Evolutionary conservation across 2,113 vertebrate genomes (phyloP).

Genomic region (Brachirus orientalis): DNA sequence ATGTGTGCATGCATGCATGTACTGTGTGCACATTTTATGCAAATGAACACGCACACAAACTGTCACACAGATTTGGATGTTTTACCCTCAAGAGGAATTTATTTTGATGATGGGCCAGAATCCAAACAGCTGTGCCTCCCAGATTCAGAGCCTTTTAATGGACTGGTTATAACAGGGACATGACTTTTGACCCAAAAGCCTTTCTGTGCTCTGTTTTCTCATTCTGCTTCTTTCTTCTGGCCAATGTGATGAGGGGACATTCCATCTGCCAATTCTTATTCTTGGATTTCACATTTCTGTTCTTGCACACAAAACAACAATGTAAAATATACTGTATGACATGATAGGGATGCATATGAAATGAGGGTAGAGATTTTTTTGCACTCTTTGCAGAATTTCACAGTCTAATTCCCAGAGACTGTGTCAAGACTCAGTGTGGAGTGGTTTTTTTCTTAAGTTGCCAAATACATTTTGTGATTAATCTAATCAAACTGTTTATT

Average conservation of each 20-base stretch:
- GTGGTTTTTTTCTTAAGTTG: too few species aligned
- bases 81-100: slow-evolving; percentile 37
- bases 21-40: too few species aligned
- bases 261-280: slow-evolving; percentile 47
- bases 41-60: slow-evolving; percentile 3
- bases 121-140: slow-evolving; percentile 40
- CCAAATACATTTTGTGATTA: too few species aligned
- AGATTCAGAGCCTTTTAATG: slow-evolving; percentile 44
- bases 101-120: slow-evolving; percentile 52
- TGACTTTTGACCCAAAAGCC: slow-evolving; percentile 57
- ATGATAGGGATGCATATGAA: slow-evolving; percentile 4
- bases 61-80: slow-evolving; percentile 30
- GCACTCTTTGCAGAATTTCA: too few species aligned
- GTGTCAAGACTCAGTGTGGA: too few species aligned
- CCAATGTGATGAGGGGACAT: slow-evolving; percentile 49
- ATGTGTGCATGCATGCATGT: not conserved
- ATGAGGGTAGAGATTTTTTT: not conserved
- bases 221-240: slow-evolving; percentile 36
- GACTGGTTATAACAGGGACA: slow-evolving; percentile 67
- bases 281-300: slow-evolving; percentile 61
- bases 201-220: slow-evolving; percentile 58
- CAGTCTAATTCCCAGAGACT: too few species aligned
- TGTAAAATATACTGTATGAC: too few species aligned
- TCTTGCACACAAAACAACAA: slow-evolving; percentile 41
- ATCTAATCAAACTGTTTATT: too few species aligned